Base-by-base conservation (phyloP, 2,888 invertebrate genomes). In the Apoda limacodes region DNA sequence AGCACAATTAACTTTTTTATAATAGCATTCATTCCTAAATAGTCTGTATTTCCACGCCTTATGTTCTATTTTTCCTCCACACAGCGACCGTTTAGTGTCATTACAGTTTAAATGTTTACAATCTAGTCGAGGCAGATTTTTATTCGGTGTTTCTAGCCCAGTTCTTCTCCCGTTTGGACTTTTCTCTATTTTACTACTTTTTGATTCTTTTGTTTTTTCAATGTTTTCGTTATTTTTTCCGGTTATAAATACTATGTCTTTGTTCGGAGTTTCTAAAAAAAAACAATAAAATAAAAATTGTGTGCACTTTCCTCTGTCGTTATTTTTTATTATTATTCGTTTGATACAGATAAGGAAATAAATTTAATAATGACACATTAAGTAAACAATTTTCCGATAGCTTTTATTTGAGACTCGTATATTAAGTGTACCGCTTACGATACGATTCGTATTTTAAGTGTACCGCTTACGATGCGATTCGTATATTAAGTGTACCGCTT, bases 1-100 rank as follows among this genome's bases (percentile, higher is more conserved):
- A 0, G 43, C 60, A 22, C 78, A 78, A 11, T 76, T 78, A 0
- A 78, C 78, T 41, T 74, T 76, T 9, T 64, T 54, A 5, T 64
- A 75, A 19, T 46, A 76, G 23, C 78, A 78, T 1, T 70, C 64
- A 5, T 78, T 78, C 20, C 65, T 27, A 32, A 78, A 78, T 5
- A 72, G 9, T 26, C 78, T 55, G 23, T 62, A 62, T 30, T 43
- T 59, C 48, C 50, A 50, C 1, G 46, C 41, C 0, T 46, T 52
- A 15, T 58, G 48, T 0, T 68, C 58, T 0, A 52, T 26, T 43
- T 63, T 71, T 0, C 46, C 56, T 0, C 72, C 78, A 22, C 78
- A 78, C 0, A 74, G 32, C 0, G 69, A 52, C 0, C 48, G 33
- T 0, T 63, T 13, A 0, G 49, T 52, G 2, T 55, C 67, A 9